A percentile compares a stretch with the other conserved stretches of the same genome.
Evolutionary conservation across 2,888 invertebrate species (phyloP).

Genomic region (Chouioia cunea): DNA sequence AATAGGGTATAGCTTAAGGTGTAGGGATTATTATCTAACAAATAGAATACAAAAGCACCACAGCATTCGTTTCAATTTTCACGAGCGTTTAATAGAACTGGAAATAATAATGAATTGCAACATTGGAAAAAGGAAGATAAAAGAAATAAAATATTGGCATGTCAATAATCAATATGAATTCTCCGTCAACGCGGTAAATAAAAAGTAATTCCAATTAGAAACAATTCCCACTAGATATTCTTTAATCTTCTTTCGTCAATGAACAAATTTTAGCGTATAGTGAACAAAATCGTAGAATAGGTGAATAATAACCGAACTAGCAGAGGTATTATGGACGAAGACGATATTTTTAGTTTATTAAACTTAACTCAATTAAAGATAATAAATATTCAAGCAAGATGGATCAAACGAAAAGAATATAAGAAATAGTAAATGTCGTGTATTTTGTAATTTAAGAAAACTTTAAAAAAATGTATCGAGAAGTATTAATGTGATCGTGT

Average conservation of each 20-base stretch:
- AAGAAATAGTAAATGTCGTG: too few relatives aligned
- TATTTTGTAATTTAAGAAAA: too few relatives aligned
- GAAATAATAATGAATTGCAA: conserved; percentile 43
- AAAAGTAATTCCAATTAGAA: too few relatives aligned
- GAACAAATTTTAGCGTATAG: conserved; percentile 14
- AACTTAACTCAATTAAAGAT: too few relatives aligned
- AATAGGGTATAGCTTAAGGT: conserved; percentile 41
- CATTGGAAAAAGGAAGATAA: conserved; percentile 56
- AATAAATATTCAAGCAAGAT: too few relatives aligned
- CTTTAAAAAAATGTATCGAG: too few relatives aligned
- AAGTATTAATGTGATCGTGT: too few relatives aligned
- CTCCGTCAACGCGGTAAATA: too few relatives aligned
- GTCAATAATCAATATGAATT: conserved; percentile 2
- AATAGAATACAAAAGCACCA: conserved; percentile 62
- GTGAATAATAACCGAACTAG: conserved; percentile 65
- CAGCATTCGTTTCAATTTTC: conserved; percentile 61
- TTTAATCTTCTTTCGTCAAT: background rate
- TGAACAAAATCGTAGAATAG: conserved; percentile 33
- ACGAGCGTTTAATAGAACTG: conserved; percentile 53
- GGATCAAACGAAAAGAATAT: too few relatives aligned
- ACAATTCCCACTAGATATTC: too few relatives aligned
- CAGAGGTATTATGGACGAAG: conserved; percentile 69
- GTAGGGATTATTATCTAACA: conserved; percentile 46
- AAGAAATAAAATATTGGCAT: conserved; percentile 43
- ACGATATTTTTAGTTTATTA: conserved; percentile 47